These are phyloP conservation scores for Lepilemur ruficaudatus DNA, from an alignment of 2,797 vertebrate genomes.

Conservation along the genomic window DNA sequence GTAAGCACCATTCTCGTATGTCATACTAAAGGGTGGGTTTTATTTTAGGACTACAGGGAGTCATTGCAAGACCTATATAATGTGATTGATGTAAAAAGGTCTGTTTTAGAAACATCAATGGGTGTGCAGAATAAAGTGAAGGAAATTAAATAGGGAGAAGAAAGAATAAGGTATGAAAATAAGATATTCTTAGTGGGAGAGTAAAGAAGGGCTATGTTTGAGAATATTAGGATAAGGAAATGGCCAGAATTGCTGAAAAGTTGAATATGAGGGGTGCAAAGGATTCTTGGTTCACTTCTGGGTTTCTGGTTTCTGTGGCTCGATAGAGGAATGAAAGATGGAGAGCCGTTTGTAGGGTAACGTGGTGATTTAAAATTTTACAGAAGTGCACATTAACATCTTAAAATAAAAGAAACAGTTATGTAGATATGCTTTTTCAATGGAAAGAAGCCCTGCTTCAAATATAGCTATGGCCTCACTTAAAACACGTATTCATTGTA, in stretches of 20 bases:
- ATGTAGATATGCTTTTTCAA: not conserved
- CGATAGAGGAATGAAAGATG: not conserved
- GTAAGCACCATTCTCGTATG: not conserved
- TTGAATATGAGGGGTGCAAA: not conserved
- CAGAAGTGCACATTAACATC: not conserved
- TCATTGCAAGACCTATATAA: not conserved
- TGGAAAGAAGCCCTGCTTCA: not conserved
- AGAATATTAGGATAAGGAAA: not conserved
- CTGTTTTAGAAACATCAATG: not conserved
- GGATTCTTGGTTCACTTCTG: not conserved
- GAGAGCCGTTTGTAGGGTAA: not conserved
- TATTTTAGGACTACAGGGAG: not conserved
- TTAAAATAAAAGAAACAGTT: not conserved
- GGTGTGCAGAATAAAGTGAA: not conserved
- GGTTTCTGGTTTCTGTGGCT: not conserved
- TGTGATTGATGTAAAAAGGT: not conserved
- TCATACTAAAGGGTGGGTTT: not conserved
- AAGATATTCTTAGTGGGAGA: not conserved
- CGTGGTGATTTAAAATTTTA: not conserved
- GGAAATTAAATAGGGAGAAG: not conserved
- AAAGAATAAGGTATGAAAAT: not conserved
- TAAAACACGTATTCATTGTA: not conserved
- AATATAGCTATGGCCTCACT: not conserved
- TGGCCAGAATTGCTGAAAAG: not conserved
- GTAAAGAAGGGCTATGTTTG: not conserved